Evolutionary conservation across 1,140 invertebrate genomes (phyloP).

Genomic region (Eupeodes corollae): DNA sequence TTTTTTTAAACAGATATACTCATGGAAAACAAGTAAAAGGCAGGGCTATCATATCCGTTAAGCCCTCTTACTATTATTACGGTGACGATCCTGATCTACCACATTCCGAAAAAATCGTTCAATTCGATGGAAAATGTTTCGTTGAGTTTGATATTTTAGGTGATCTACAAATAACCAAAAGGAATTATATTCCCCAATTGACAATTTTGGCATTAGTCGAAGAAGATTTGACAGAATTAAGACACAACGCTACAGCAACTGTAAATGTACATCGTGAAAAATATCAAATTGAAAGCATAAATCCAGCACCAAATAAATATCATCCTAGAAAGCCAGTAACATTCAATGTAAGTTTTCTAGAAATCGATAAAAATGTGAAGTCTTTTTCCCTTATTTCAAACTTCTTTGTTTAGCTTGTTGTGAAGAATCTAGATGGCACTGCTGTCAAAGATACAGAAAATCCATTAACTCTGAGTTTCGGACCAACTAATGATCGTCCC

Average conservation of each 20-base stretch:
- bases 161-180: constrained; percentile 38
- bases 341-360: constrained; percentile 43
- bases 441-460: constrained; percentile 52
- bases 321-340: constrained; percentile 77
- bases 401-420: constrained; percentile 52
- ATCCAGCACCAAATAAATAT: constrained; percentile 65
- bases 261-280: constrained; percentile 67
- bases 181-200: constrained; percentile 44
- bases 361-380: constrained; percentile 68
- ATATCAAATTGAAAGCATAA: constrained; percentile 69
- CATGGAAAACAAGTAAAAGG: constrained; percentile 69
- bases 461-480: constrained; percentile 37
- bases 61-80: constrained; percentile 30
- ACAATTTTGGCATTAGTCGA: constrained; percentile 61
- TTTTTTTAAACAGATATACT: constrained; percentile 14
- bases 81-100: not conserved
- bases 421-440: constrained; percentile 47
- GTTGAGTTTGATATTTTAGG: constrained; percentile 56
- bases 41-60: constrained; percentile 54
- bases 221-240: constrained; percentile 56
- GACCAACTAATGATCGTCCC: not conserved
- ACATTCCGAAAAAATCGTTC: constrained; percentile 47
- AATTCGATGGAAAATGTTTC: constrained; percentile 57
- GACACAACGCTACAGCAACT: constrained; percentile 65
- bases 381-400: constrained; percentile 49